These are phyloP conservation scores for Hipposideros larvatus DNA, from an alignment of 2,797 vertebrate genomes.

Conservation along the genomic window DNA sequence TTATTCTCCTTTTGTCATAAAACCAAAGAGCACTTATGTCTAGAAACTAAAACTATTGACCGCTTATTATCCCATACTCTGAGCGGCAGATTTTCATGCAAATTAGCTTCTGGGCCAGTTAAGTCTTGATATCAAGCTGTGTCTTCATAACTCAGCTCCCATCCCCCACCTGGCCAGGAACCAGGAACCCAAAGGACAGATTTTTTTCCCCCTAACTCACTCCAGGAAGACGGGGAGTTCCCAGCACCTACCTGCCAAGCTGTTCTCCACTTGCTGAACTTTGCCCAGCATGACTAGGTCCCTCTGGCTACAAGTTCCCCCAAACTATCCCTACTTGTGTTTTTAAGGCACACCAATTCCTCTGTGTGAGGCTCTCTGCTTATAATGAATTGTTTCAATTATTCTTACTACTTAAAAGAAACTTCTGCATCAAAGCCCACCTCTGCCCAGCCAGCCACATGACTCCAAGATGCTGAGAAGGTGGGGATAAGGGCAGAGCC, in stretches of 20 bases:
- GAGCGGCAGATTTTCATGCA: not conserved
- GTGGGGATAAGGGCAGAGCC: not conserved
- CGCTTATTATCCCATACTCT: not conserved
- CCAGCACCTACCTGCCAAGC: not conserved
- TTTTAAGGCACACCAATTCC: conserved; percentile 28
- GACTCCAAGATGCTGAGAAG: conserved; percentile 20
- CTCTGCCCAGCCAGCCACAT: not conserved
- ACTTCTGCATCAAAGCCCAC: not conserved
- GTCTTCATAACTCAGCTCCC: not conserved
- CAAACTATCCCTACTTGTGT: not conserved
- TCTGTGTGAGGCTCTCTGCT: conserved; percentile 1
- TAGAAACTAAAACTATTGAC: not conserved
- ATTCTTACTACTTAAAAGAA: conserved; percentile 37
- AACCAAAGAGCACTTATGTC: not conserved
- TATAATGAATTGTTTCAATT: conserved; percentile 53
- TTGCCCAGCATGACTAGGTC: not conserved
- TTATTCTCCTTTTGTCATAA: conserved; percentile 7
- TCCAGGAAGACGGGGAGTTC: not conserved
- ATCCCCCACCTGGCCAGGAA: not conserved
- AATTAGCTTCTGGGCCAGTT: not conserved
- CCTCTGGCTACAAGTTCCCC: not conserved
- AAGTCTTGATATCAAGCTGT: not conserved
- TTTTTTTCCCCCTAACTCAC: not conserved
- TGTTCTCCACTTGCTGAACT: not conserved
- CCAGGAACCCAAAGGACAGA: not conserved